A percentile compares a stretch with the other conserved stretches of the same genome.
Conservation (phyloP, 2,888 invertebrate species). For the Drosophila ustulata region DNA sequence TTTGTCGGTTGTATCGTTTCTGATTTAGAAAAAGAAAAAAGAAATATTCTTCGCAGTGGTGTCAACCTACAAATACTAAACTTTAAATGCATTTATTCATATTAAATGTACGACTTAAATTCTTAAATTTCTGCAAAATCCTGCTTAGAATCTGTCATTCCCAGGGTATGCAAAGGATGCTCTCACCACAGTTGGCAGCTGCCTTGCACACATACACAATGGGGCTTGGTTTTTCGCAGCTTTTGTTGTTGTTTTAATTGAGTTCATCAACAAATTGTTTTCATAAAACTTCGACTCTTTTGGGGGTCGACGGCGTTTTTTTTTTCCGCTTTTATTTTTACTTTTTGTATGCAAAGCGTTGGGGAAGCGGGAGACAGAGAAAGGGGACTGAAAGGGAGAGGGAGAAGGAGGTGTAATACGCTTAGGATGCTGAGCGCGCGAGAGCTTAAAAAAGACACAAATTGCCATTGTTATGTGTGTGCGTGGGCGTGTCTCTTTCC, state of each 20-base stretch:
- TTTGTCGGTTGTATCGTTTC: too few species aligned
- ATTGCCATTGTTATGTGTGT: conserved; percentile 45
- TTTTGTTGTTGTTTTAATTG: conserved; percentile 59
- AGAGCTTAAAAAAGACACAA: conserved; percentile 64
- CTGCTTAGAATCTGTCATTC: neutral
- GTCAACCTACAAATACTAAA: too few species aligned
- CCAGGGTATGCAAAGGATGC: conserved; percentile 8
- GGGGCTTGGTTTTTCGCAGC: neutral
- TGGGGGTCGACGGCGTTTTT: neutral
- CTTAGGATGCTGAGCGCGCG: conserved; percentile 48
- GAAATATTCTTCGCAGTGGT: too few species aligned
- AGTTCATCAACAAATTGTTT: conserved; percentile 75
- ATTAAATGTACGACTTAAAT: too few species aligned
- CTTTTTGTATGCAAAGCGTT: conserved; percentile 1
- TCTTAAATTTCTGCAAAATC: too few species aligned
- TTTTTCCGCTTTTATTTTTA: conserved; percentile 1
- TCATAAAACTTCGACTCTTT: conserved; percentile 29
- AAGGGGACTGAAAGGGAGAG: neutral
- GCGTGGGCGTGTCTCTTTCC: conserved; percentile 1
- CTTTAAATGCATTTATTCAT: too few species aligned
- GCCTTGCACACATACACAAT: neutral
- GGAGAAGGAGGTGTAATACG: conserved; percentile 46
- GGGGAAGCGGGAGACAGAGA: neutral
- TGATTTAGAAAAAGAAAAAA: too few species aligned
- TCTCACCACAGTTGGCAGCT: neutral